These are phyloP conservation scores for Nesidiocoris tenuis DNA, from an alignment of 2,888 invertebrate species.

Conservation along the genomic window DNA sequence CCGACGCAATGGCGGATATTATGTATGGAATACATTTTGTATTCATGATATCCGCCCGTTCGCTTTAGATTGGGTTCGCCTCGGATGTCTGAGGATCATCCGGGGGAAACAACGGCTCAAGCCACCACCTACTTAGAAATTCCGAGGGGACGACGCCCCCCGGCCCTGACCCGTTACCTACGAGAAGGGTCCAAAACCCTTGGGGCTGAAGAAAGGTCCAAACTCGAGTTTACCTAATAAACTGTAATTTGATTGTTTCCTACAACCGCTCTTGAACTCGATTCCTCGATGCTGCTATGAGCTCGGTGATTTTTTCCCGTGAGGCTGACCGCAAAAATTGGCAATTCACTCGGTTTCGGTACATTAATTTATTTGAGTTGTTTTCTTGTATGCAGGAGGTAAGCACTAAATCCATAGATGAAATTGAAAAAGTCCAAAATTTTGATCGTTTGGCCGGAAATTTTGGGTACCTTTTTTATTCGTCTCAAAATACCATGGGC, in stretches of 20 bases:
- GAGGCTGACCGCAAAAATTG: too few relatives aligned
- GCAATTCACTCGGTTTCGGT: too few relatives aligned
- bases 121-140: not conserved
- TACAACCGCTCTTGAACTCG: not conserved
- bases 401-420: too few relatives aligned
- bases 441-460: too few relatives aligned
- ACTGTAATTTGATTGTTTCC: not conserved
- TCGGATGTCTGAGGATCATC: not conserved
- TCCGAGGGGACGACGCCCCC: not conserved
- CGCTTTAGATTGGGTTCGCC: not conserved
- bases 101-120: not conserved
- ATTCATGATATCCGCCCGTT: not conserved
- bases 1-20: not conserved
- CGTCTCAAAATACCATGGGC: too few relatives aligned
- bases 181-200: not conserved
- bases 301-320: too few relatives aligned
- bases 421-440: too few relatives aligned
- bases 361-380: too few relatives aligned
- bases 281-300: too few relatives aligned
- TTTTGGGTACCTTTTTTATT: too few relatives aligned
- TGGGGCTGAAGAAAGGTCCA: not conserved
- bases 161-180: not conserved
- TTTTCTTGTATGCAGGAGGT: too few relatives aligned
- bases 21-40: not conserved
- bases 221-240: not conserved